Evolutionary conservation across 2,888 invertebrate species (phyloP), one percentile per base, ranked within the genome.

Genomic region (Volucella inflata): DNA sequence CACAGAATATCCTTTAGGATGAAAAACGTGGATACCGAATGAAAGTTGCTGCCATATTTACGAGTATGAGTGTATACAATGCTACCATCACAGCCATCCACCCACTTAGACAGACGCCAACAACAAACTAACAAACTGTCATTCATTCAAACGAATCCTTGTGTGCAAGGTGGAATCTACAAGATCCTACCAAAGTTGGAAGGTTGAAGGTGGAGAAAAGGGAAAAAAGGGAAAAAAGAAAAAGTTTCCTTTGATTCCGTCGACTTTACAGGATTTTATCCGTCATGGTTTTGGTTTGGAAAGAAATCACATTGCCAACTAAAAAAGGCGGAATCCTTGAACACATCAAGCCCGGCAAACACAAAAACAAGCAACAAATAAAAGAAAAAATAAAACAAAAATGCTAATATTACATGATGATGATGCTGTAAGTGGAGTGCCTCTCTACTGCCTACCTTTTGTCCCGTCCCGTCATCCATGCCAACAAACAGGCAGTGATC

Each of bases 71-170:
- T 50, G n/a, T 42, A 48, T 11, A 38, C 21, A 8, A 8, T 14
- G 21, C 48, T 46, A 40, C 36, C 64, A 74, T 44, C 51, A 6
- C 30, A 57, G 38, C 46, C 62, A 30, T 68, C 57, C 79, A 50
- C 65, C 79, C 75, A 79, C 79, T 53, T 71, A 79, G 46, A 71
- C 71, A 71, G 59, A 70, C 71, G 76, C 70, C 76, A 81, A 71
- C 81, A 76, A 67, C 64, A 82, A 75, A 75, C 70, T 71, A 75
- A 62, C 74, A 48, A 80, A 80, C 84, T 84, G 84, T 76, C 80
- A 80, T 84, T 80, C 75, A 76, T 80, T 40, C 80, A 42, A 67
- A 42, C 40, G 4, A 38, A 48, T 40, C 21, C 30, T 46, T 17
- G 44, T n/a, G 44, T 30, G 30, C 6, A 21, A 21, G 21, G 21